Evolutionary conservation across 23 tunicate genomes (phyloP).

Genomic region (Ciona savignyi): DNA sequence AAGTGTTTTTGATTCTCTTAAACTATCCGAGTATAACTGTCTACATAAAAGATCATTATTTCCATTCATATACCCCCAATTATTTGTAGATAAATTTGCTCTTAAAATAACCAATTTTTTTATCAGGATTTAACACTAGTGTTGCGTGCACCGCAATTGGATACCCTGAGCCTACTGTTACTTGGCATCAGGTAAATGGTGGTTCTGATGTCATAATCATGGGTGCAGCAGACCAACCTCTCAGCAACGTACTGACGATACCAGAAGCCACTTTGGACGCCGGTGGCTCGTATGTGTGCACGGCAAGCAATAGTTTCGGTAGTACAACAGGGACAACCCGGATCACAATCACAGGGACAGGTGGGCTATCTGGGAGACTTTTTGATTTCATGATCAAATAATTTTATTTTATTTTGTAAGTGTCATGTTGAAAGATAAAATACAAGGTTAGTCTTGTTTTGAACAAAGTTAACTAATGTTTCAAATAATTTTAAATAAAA

Average conservation of each 20-base stretch:
- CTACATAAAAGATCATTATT: too few species aligned
- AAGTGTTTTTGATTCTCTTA: too few species aligned
- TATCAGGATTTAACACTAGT: slow-evolving; percentile 21
- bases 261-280: slow-evolving; percentile 31
- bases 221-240: not conserved
- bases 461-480: too few species aligned
- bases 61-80: too few species aligned
- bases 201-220: not conserved
- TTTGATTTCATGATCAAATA: too few species aligned
- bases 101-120: not conserved
- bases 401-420: too few species aligned
- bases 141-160: slow-evolving; percentile 83
- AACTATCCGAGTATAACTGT: too few species aligned
- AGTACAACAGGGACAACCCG: slow-evolving; percentile 38
- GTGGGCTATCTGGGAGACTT: too few species aligned
- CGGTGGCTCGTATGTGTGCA: slow-evolving; percentile 74
- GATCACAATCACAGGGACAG: slow-evolving; percentile 71
- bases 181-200: slow-evolving; percentile 38
- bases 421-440: too few species aligned
- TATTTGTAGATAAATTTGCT: not conserved
- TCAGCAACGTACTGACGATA: slow-evolving; percentile 16
- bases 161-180: slow-evolving; percentile 56
- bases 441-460: too few species aligned
- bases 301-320: slow-evolving; percentile 70
- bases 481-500: too few species aligned